Evolutionary conservation across 1,140 invertebrate species (phyloP), one percentile per base, ranked within the genome.

Genomic region (Akabosia matsudoensis): DNA sequence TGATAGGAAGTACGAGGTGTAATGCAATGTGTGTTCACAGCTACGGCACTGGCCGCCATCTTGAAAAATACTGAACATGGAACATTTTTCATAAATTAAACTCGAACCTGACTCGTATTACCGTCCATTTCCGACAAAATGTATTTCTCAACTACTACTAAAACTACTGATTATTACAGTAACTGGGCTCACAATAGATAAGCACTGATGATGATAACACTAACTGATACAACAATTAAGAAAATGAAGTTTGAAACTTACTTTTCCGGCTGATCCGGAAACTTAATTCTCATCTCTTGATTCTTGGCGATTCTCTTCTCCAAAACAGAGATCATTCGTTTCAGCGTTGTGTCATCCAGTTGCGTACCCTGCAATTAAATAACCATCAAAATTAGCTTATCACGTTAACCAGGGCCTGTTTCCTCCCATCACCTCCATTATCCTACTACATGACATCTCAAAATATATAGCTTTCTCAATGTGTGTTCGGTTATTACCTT

Each of bases 231-330:
- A 45, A 45, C 37, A 45, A 7, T 45, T 10, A 45, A 45, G 37
- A 67, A n/a, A 67, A n/a, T 30, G 26, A 30, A 67, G 31, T 30
- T 10, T 3, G 28, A 14, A 24, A 82, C 82, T 84, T 86, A 91
- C 90, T 97, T 97, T 84, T 98, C 94, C 52, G 98, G 95, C 81
- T 93, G 90, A 85, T 99, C 97, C 1, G 96, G 93, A 87, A 96
- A 99, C 85, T 99, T 99, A 0, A 99, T 98, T 81, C 98, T 89
- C 91, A 98, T 95, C 87, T 99, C 97, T 84, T 97, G 93, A 85
- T 99, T 99, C 85, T 92, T 96, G 0, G 97, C 86, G 54, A 93
- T 91, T 83, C 93, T 90, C 83, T 99, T 98, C 83, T 99, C 97
- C 87, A 99, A 97, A 64, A 92, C 88, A 18, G 97, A 85, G 37